A percentile compares a stretch with the other conserved stretches of the same genome.
These are phyloP conservation scores for Drymodes brunneopygia DNA, from an alignment of 2,113 vertebrate genomes.

Conservation along the genomic window DNA sequence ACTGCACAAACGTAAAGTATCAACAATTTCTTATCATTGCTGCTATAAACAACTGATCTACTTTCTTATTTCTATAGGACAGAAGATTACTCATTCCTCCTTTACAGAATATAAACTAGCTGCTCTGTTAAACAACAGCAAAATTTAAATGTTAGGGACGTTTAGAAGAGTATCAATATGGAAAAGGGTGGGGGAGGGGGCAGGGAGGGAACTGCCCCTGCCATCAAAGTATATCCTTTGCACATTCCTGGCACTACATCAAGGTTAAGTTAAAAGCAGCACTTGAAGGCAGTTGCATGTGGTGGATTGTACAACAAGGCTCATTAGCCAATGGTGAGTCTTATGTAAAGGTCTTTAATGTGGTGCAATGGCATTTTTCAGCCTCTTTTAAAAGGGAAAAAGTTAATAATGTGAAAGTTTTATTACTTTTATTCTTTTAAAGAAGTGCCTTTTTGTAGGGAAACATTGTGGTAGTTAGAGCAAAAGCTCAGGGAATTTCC, in stretches of 20 bases:
- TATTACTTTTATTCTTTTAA: slow-evolving; percentile 82
- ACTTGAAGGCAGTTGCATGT: slow-evolving; percentile 74
- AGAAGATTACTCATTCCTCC: not conserved
- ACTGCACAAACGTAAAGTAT: not conserved
- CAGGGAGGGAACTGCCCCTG: not conserved
- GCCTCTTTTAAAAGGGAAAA: slow-evolving; percentile 75
- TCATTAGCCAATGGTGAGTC: slow-evolving; percentile 85
- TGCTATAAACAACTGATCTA: not conserved
- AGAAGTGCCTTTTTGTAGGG: slow-evolving; percentile 76
- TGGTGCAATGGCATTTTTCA: slow-evolving; percentile 80
- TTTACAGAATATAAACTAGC: not conserved
- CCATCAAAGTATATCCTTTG: slow-evolving; percentile 66
- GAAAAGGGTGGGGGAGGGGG: not conserved
- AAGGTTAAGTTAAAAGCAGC: slow-evolving; percentile 77
- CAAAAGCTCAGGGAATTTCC: slow-evolving; percentile 84
- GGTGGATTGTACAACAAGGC: slow-evolving; percentile 69
- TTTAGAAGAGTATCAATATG: not conserved
- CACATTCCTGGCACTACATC: slow-evolving; percentile 81
- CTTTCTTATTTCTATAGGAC: not conserved
- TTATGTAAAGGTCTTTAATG: slow-evolving; percentile 77
- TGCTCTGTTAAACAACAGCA: not conserved
- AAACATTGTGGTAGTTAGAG: slow-evolving; percentile 70
- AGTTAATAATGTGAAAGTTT: slow-evolving; percentile 91
- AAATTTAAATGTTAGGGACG: slow-evolving; percentile 2
- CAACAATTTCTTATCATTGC: not conserved